These are phyloP conservation scores for Orbicella faveolata DNA, from an alignment of 64 coral and sea anemone genomes.

Conservation along the genomic window DNA sequence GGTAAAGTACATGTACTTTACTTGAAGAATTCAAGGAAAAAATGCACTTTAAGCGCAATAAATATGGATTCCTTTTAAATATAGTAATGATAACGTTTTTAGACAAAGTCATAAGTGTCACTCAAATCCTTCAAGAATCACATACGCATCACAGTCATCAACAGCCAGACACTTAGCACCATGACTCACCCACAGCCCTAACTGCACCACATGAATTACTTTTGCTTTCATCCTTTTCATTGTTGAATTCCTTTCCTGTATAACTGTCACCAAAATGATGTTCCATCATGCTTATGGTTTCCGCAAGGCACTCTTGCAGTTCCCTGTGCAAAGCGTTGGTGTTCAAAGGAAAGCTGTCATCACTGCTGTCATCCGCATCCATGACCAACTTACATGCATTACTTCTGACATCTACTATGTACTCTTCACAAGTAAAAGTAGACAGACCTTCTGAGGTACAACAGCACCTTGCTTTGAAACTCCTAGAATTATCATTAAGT, in stretches of 20 bases:
- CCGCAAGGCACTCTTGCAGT: constrained; percentile 4
- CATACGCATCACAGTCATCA: neutral
- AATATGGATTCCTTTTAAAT: too few relatives aligned
- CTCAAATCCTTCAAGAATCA: neutral
- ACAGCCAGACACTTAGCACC: neutral
- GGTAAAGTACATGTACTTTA: too few relatives aligned
- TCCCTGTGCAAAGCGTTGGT: neutral
- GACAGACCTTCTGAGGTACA: neutral
- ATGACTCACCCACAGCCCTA: neutral
- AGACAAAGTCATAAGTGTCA: too few relatives aligned
- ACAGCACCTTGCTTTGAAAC: too few relatives aligned
- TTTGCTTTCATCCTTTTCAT: neutral
- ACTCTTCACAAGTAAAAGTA: neutral
- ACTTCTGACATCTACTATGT: neutral
- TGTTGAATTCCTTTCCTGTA: neutral
- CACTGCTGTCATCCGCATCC: neutral
- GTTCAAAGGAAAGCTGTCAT: neutral
- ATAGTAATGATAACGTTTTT: too few relatives aligned
- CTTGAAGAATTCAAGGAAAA: too few relatives aligned
- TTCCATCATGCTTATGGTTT: neutral
- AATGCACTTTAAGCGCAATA: too few relatives aligned
- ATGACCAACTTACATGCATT: neutral
- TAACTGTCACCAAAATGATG: neutral
- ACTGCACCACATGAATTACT: neutral
- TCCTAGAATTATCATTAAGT: neutral